Evolutionary conservation across 1,140 invertebrate species (phyloP).

Genomic region (Leptinotarsa lineolata): DNA sequence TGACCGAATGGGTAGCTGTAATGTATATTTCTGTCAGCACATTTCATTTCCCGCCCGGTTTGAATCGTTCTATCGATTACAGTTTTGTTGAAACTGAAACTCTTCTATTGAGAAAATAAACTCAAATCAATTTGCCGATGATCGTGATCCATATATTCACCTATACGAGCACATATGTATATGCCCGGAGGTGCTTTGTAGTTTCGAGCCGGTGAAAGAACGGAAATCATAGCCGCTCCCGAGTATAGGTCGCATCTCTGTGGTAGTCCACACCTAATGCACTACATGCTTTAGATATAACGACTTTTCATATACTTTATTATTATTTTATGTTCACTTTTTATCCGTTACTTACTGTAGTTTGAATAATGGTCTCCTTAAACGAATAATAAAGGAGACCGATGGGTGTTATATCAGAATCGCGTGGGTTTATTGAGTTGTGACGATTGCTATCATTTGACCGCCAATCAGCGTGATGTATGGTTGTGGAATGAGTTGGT

Average conservation of each 20-base stretch:
- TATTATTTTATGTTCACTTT: slow-evolving; percentile 3
- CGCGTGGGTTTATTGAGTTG: slow-evolving; percentile 1
- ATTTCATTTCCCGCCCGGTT: too few relatives aligned
- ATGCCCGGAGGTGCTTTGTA: not conserved
- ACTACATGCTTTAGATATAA: slow-evolving; percentile 18
- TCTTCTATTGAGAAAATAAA: too few relatives aligned
- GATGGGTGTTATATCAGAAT: not conserved
- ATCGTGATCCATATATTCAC: not conserved
- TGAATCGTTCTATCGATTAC: too few relatives aligned
- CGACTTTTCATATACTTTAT: slow-evolving; percentile 5
- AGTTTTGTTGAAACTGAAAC: too few relatives aligned
- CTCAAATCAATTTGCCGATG: too few relatives aligned
- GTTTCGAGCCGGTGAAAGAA: not conserved
- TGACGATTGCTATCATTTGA: not conserved
- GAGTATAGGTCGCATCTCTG: slow-evolving; percentile 31
- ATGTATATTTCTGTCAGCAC: too few relatives aligned
- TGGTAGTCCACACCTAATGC: slow-evolving; percentile 34
- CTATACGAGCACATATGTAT: not conserved
- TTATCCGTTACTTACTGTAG: slow-evolving; percentile 1
- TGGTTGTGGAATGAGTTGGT: too few relatives aligned
- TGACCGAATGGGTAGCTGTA: too few relatives aligned
- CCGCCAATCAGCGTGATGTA: not conserved
- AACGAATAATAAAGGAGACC: not conserved
- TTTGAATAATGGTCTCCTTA: slow-evolving; percentile 6
- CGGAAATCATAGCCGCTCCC: slow-evolving; percentile 26